Base-by-base conservation (phyloP, 2,113 vertebrate genomes). In the Recurvirostra avosetta region DNA sequence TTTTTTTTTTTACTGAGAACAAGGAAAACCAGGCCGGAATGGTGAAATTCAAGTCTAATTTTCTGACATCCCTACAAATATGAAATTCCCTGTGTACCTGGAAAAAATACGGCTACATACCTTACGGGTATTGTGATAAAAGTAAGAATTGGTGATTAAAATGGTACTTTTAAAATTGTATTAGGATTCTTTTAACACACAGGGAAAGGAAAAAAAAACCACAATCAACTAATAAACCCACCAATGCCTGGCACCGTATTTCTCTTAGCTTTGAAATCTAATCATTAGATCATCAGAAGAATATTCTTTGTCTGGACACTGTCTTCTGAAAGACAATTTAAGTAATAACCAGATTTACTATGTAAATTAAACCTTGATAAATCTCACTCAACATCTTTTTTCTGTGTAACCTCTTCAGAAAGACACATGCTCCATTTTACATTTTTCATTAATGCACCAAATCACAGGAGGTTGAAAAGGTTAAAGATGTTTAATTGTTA, bases 401-500 rank as follows among this genome's bases (percentile, higher is more conserved):
- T 52, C 45, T 45, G 9, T 43, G 66, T 49, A 83, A 86, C 52
- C 68, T 85, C 92, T 91, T 76, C 50, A 90, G 63, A 75, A 89
- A 74, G 67, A 84, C 32, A 25, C 21, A 49, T 1, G 8, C 15
- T 78, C 27, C 18, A 6, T 79, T 92, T 79, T 92, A 88, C 68
- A 65, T 78, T 94, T 96, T 92, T 94, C 94, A 96, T 97, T 96
- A 97, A 97, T 52, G 43, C 36, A 77, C 58, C 81, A 94, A 85
- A 94, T 90, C 96, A 97, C 68, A 78, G 43, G 81, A 96, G 84
- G 92, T 85, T 96, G 92, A 89, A 95, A 97, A 97, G 96, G 94
- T 97, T 97, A 96, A 97, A 97, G 94, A 93, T 88, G 88, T 86
- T 96, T 97, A 97, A 98, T 97, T 97, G 94, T 92, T 94, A 58